A percentile compares a stretch with the other conserved stretches of the same genome.
Evolutionary conservation across 2,113 vertebrate species (phyloP).

Genomic region (Cryptotis parvus): DNA sequence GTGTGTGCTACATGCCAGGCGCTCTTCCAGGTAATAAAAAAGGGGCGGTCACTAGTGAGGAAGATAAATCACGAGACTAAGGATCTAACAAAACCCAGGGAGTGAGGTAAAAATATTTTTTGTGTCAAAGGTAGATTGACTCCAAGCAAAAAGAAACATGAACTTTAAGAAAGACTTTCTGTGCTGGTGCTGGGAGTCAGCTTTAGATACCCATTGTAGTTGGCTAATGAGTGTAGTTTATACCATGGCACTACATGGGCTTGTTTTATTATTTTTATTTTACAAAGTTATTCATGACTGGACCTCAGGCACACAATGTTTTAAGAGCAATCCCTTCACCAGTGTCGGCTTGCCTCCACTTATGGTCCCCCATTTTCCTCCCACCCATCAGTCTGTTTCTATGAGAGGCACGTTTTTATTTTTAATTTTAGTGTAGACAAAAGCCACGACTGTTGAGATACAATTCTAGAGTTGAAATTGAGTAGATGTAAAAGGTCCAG

Average conservation of each 20-base stretch:
- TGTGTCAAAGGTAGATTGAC: background rate
- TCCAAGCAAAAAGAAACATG: background rate
- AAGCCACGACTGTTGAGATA: too few relatives aligned
- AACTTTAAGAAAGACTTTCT: background rate
- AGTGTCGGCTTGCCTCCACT: too few relatives aligned
- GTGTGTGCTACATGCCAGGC: background rate
- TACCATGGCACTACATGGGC: background rate
- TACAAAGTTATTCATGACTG: too few relatives aligned
- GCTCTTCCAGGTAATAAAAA: background rate
- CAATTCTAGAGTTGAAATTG: too few relatives aligned
- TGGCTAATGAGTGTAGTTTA: background rate
- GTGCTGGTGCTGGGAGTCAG: background rate
- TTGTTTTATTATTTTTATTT: conserved; percentile 20
- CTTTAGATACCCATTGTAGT: background rate
- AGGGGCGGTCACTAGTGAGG: background rate
- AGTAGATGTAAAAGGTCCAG: too few relatives aligned
- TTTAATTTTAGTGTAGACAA: too few relatives aligned
- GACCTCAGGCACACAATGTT: too few relatives aligned
- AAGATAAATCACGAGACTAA: background rate
- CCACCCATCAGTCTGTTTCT: too few relatives aligned
- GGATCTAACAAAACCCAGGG: background rate
- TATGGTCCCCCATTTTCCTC: too few relatives aligned
- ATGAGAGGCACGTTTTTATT: too few relatives aligned
- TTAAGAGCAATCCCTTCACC: too few relatives aligned
- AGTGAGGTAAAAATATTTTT: background rate